These are phyloP conservation scores for Meriones psammophilus DNA, from an alignment of 2,797 vertebrate genomes.

Conservation along the genomic window DNA sequence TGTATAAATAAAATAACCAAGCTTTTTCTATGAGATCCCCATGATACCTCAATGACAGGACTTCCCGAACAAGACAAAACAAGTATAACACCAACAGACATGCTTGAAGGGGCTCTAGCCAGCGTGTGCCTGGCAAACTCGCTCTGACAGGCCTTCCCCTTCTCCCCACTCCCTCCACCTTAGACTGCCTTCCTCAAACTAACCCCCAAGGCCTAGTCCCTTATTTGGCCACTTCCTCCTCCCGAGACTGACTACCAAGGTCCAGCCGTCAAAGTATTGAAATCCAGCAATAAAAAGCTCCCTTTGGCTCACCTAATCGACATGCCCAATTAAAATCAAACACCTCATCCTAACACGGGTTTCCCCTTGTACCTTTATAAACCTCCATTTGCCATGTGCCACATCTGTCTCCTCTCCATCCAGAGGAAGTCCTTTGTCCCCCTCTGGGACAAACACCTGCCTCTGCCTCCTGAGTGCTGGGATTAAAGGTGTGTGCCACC, in stretches of 20 bases:
- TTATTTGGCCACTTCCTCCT: background rate
- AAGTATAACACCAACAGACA: background rate
- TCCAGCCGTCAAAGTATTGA: background rate
- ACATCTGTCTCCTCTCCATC: background rate
- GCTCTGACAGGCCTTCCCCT: background rate
- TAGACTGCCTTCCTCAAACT: background rate
- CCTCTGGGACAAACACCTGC: background rate
- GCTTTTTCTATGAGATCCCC: background rate
- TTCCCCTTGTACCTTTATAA: background rate
- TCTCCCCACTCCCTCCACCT: background rate
- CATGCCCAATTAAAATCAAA: background rate
- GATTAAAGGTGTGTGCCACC: background rate
- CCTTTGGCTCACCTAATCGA: background rate
- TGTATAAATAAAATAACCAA: background rate
- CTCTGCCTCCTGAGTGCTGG: background rate
- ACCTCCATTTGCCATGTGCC: background rate
- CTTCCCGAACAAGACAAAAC: background rate
- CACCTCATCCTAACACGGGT: background rate
- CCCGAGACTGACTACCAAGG: background rate
- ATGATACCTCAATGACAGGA: background rate
- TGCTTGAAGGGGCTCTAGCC: background rate
- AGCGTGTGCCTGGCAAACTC: background rate
- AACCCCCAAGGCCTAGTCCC: background rate
- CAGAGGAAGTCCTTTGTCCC: background rate
- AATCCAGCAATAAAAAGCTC: background rate